These are phyloP conservation scores for Amiota communis DNA, from an alignment of 2,888 invertebrate genomes.

Conservation along the genomic window DNA sequence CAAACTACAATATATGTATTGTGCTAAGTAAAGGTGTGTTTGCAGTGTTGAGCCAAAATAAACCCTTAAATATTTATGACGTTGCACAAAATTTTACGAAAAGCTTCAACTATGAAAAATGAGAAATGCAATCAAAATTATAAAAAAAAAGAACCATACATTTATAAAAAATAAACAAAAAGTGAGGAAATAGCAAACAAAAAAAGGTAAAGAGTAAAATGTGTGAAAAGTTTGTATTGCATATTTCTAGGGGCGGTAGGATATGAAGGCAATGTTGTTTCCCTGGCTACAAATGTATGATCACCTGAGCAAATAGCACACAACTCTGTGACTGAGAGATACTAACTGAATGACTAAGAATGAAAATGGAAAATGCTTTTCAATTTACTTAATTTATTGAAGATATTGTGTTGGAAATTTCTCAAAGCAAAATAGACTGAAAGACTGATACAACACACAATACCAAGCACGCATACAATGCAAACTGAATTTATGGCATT, in stretches of 20 bases:
- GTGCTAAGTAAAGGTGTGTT: no score
- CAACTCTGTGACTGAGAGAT: neutral
- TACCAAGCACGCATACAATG: neutral
- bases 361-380: slow-evolving; percentile 49
- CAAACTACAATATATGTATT: no score
- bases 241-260: slow-evolving; percentile 54
- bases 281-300: no score
- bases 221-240: slow-evolving; percentile 67
- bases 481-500: slow-evolving; percentile 55
- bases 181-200: slow-evolving; percentile 52
- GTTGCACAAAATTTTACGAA: slow-evolving; percentile 40
- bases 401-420: slow-evolving; percentile 49
- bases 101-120: neutral
- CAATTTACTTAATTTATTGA: slow-evolving; percentile 64
- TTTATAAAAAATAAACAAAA: neutral
- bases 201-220: slow-evolving; percentile 44
- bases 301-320: neutral
- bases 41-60: slow-evolving; percentile 38
- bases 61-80: slow-evolving; percentile 62
- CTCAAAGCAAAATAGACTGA: slow-evolving; percentile 17
- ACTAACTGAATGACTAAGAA: neutral
- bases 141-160: slow-evolving; percentile 35
- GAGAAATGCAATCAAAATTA: slow-evolving; percentile 53
- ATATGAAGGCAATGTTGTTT: no score
- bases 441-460: slow-evolving; percentile 39